A percentile compares a stretch with the other conserved stretches of the same genome.
Conservation (phyloP, 2,797 vertebrate genomes). For the Gallirallus australis region DNA sequence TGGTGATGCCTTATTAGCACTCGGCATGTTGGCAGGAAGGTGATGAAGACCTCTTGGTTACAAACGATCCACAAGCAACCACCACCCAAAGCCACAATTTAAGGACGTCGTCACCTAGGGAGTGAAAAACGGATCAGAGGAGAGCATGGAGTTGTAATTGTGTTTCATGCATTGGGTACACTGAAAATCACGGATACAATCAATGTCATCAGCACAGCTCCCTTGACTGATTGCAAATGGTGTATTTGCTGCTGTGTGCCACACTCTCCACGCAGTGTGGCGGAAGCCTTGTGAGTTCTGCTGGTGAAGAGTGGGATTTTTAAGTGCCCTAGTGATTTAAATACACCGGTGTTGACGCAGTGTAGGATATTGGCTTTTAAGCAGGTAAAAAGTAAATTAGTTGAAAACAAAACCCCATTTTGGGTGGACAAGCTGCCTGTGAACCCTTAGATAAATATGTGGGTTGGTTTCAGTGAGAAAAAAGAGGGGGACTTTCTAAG, state of each 20-base stretch:
- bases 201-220: neutral
- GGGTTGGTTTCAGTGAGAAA: neutral
- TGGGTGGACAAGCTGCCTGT: neutral
- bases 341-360: neutral
- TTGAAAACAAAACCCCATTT: neutral
- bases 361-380: neutral
- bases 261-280: neutral
- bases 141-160: neutral
- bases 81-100: neutral
- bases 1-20: neutral
- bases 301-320: neutral
- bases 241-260: neutral
- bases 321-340: neutral
- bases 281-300: neutral
- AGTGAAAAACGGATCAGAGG: neutral
- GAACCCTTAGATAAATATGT: neutral
- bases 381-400: neutral
- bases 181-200: neutral
- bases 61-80: neutral
- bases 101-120: neutral
- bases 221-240: neutral
- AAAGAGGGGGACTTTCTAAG: neutral
- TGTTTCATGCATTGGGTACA: neutral
- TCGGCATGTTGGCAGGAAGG: neutral
- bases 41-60: neutral